Percentiles rank a stretch among this genome's conserved stretches.
Conservation (phyloP, 2,888 invertebrate genomes). For the Athalia rosae region DNA sequence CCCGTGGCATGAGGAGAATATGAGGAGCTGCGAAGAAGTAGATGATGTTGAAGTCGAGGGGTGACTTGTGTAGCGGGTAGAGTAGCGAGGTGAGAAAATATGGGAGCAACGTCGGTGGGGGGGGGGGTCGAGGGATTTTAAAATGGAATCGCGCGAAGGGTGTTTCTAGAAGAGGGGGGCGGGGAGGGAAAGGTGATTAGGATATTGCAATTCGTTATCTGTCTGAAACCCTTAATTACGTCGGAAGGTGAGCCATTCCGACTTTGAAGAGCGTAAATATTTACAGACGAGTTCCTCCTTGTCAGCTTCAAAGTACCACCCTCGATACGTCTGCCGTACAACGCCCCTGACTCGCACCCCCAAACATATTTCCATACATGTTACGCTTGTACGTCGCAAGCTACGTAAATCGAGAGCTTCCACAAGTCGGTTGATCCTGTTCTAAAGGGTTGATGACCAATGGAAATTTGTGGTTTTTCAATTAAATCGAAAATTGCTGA, state of each 20-base stretch:
- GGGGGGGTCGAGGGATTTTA: conserved; percentile 9
- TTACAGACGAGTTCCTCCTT: conserved; percentile 12
- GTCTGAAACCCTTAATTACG: conserved; percentile 16
- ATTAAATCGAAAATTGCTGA: too few species aligned
- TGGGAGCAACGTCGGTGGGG: neutral
- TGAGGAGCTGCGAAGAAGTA: too few species aligned
- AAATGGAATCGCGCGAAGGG: neutral
- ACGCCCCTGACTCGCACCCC: too few species aligned
- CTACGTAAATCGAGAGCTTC: neutral
- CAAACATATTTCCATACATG: too few species aligned
- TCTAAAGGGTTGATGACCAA: too few species aligned
- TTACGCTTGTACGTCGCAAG: neutral
- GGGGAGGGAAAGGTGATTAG: conserved; percentile 28
- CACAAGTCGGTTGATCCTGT: neutral
- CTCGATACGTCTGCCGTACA: neutral
- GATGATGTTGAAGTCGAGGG: too few species aligned
- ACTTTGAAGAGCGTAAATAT: conserved; percentile 30
- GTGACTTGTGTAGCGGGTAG: neutral
- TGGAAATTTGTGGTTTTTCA: too few species aligned
- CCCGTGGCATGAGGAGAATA: too few species aligned
- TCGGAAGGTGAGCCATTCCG: conserved; percentile 8
- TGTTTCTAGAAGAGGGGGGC: neutral
- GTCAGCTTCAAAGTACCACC: neutral
- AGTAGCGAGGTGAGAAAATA: neutral
- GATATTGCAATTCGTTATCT: conserved; percentile 35